Percentiles rank a stretch among this genome's conserved stretches.
phyloP scores from a whole-genome alignment of 2,113 vertebrate genomes.

The Cheirogaleus medius region DNA sequence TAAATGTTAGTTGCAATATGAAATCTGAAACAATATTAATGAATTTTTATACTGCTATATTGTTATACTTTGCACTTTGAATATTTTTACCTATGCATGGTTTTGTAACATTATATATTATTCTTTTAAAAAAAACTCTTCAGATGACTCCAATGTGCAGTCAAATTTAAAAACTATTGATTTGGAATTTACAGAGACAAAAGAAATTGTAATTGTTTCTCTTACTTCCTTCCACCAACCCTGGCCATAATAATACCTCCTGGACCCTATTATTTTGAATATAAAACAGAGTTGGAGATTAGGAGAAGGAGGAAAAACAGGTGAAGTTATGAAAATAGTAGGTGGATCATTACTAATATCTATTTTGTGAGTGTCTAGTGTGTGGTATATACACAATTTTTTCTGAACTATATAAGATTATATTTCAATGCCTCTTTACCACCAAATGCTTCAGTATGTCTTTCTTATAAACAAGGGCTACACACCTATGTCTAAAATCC shows the following conservation, averaged over 20 bases:
- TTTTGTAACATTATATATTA: neutral
- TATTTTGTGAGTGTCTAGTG: neutral
- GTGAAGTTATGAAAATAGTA: neutral
- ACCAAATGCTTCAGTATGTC: neutral
- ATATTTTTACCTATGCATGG: neutral
- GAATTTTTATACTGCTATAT: neutral
- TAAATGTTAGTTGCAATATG: neutral
- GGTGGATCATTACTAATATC: neutral
- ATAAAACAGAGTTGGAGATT: neutral
- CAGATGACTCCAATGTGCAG: neutral
- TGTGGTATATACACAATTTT: neutral
- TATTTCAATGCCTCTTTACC: neutral
- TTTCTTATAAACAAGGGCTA: neutral
- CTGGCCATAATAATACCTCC: neutral
- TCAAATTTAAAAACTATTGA: neutral
- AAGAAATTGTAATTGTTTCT: slow-evolving; percentile 9
- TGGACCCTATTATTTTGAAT: neutral
- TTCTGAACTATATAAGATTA: neutral
- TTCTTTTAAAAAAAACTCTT: neutral
- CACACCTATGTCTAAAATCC: neutral
- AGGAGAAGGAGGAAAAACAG: neutral
- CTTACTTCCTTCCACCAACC: neutral
- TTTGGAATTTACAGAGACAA: neutral
- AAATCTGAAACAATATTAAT: slow-evolving; percentile 3
- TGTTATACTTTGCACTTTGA: neutral